phyloP scores from a whole-genome alignment of 2,797 vertebrate genomes.

The Spondyliosoma cantharus region DNA sequence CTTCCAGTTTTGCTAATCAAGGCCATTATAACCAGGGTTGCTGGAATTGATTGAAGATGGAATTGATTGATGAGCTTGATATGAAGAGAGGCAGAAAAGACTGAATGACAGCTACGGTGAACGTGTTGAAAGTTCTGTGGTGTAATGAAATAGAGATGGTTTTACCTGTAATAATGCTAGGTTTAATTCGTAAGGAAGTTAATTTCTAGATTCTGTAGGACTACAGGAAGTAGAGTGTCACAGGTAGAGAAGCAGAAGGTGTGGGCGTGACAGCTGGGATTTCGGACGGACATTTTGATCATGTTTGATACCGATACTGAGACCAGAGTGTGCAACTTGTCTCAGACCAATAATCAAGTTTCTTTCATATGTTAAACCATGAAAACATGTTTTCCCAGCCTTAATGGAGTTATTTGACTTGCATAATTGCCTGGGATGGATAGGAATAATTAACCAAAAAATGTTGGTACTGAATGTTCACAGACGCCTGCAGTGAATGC shows the following conservation, averaged over 20 bases:
- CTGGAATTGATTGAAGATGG: neutral
- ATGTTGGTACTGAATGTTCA: neutral
- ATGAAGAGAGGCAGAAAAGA: neutral
- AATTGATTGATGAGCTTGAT: neutral
- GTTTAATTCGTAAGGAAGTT: neutral
- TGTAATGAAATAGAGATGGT: neutral
- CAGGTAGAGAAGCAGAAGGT: neutral
- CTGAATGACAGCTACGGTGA: neutral
- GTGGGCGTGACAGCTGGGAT: neutral
- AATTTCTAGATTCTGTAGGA: neutral
- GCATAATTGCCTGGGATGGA: neutral
- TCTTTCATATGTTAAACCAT: neutral
- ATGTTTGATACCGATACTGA: neutral
- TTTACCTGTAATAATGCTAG: neutral
- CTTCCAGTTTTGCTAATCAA: neutral
- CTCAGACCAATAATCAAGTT: neutral
- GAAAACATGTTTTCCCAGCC: neutral
- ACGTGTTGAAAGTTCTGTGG: neutral
- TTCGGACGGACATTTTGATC: no score
- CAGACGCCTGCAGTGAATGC: neutral
- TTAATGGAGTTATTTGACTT: neutral
- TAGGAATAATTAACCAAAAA: neutral
- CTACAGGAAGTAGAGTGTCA: neutral
- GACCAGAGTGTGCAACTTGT: neutral
- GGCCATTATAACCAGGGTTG: neutral